These are phyloP conservation scores for Miltochrista miniata DNA, from an alignment of 2,888 invertebrate genomes.

Conservation along the genomic window DNA sequence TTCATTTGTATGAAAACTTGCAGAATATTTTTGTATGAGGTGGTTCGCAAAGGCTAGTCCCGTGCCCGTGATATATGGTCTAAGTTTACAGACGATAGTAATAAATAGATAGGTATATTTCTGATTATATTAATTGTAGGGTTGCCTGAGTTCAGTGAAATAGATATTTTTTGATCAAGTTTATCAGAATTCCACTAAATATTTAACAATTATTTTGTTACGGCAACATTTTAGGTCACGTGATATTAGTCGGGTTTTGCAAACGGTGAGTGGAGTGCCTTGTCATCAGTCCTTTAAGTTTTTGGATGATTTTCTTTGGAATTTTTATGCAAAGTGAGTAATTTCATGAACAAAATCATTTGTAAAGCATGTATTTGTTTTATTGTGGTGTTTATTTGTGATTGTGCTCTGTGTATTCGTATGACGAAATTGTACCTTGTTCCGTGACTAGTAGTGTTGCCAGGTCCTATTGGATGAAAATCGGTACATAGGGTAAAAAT, in stretches of 20 bases:
- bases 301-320: conserved; percentile 84
- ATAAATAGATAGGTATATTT: too few relatives aligned
- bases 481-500: too few relatives aligned
- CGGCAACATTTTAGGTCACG: conserved; percentile 56
- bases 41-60: too few relatives aligned
- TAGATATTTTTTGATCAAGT: too few relatives aligned
- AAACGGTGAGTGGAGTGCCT: conserved; percentile 84
- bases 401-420: conserved; percentile 63
- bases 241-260: conserved; percentile 77
- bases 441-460: conserved; percentile 83
- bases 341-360: conserved; percentile 61
- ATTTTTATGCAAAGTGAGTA: conserved; percentile 83
- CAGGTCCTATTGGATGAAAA: too few relatives aligned
- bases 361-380: conserved; percentile 58
- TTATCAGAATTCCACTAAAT: too few relatives aligned
- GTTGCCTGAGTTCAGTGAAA: too few relatives aligned
- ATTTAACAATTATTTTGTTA: conserved; percentile 6
- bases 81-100: too few relatives aligned
- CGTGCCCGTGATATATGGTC: too few relatives aligned
- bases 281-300: conserved; percentile 82
- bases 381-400: conserved; percentile 61
- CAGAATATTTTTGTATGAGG: too few relatives aligned
- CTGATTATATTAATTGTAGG: too few relatives aligned
- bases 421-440: conserved; percentile 82
- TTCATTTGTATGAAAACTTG: too few relatives aligned